phyloP scores from a whole-genome alignment of 1,140 invertebrate genomes.

The Halesus radiatus region DNA sequence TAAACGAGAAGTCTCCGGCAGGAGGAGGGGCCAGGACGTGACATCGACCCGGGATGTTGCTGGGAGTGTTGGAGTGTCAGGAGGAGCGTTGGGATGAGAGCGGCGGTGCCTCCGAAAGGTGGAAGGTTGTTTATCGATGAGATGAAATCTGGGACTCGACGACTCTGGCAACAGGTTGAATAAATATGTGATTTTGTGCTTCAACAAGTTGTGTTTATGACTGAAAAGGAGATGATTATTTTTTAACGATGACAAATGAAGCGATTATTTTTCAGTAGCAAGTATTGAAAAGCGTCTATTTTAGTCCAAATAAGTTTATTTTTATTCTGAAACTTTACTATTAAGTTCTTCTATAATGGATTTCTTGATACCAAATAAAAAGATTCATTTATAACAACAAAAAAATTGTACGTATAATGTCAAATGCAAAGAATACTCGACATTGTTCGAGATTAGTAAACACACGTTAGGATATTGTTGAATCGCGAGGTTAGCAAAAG shows the following conservation, averaged over 20 bases:
- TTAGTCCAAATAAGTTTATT: too few relatives aligned
- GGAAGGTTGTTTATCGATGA: neutral
- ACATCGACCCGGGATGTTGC: neutral
- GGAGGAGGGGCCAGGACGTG: neutral
- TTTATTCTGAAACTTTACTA: too few relatives aligned
- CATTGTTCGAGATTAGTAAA: too few relatives aligned
- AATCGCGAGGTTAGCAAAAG: too few relatives aligned
- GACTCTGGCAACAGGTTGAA: neutral
- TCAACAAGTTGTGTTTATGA: conserved; percentile 2
- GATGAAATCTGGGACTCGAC: neutral
- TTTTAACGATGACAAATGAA: neutral
- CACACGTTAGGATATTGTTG: too few relatives aligned
- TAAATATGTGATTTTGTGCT: neutral
- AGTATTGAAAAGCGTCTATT: too few relatives aligned
- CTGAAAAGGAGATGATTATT: neutral
- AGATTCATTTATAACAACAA: too few relatives aligned
- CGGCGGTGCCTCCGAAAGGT: neutral
- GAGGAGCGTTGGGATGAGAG: neutral
- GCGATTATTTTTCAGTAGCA: too few relatives aligned
- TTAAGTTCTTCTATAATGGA: too few relatives aligned
- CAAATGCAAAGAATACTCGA: too few relatives aligned
- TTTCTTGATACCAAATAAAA: too few relatives aligned
- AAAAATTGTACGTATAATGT: too few relatives aligned
- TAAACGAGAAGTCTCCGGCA: conserved; percentile 2
- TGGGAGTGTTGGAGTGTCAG: neutral